Conservation (phyloP, 2,888 invertebrate genomes). For the Biston betularia region DNA sequence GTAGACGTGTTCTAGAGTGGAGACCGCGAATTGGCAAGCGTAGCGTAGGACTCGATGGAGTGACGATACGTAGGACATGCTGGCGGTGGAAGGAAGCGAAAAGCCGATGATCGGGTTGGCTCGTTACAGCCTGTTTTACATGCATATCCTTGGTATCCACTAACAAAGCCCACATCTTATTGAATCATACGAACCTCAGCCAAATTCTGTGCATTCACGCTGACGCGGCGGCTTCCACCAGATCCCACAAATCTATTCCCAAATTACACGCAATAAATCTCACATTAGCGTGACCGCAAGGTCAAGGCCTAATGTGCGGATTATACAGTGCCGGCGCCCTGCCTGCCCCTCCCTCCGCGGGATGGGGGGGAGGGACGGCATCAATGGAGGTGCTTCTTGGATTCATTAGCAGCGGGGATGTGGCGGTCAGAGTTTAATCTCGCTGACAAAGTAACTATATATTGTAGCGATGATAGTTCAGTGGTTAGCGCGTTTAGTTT, state of each 20-base stretch:
- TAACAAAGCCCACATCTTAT: neutral
- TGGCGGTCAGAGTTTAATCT: neutral
- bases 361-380: constrained; percentile 11
- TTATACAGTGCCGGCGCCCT: constrained; percentile 6
- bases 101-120: no score
- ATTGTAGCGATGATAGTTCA: no score
- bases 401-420: neutral
- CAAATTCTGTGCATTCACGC: constrained; percentile 4
- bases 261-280: constrained; percentile 22
- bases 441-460: no score
- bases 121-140: neutral
- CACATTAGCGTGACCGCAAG: constrained; percentile 20
- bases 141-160: neutral
- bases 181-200: neutral
- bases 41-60: no score
- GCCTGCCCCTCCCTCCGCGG: neutral
- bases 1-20: no score
- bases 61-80: no score
- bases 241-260: constrained; percentile 18
- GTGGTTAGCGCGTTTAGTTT: no score
- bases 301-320: constrained; percentile 17
- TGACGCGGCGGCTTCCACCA: neutral
- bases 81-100: no score
- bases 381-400: constrained; percentile 11
- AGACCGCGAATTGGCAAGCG: no score